phyloP scores from a whole-genome alignment of 2,113 vertebrate genomes.

The Propithecus coquereli region DNA sequence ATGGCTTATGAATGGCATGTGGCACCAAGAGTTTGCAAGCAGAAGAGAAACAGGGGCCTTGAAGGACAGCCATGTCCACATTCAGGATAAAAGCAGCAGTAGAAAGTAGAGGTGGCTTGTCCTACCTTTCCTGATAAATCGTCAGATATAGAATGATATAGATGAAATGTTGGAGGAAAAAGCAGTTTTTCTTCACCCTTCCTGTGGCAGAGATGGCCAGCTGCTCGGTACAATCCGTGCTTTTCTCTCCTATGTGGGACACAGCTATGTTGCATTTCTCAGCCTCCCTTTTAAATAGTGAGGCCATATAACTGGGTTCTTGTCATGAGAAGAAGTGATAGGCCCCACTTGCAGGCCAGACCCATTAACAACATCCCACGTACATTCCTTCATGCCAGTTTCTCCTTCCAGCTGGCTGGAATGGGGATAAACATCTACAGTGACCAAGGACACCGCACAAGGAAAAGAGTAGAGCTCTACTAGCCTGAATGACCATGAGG shows the following conservation, averaged over 20 bases:
- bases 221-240: not conserved
- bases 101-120: not conserved
- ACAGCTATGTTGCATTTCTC: not conserved
- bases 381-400: not conserved
- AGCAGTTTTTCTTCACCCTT: not conserved
- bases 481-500: not conserved
- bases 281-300: not conserved
- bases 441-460: not conserved
- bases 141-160: not conserved
- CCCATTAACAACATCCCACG: not conserved
- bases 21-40: not conserved
- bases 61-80: not conserved
- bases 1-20: not conserved
- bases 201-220: not conserved
- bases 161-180: not conserved
- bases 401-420: not conserved
- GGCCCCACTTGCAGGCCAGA: not conserved
- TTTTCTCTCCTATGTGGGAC: not conserved
- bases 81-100: not conserved
- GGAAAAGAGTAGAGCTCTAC: not conserved
- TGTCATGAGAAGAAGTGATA: not conserved
- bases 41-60: not conserved
- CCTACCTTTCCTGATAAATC: not conserved
- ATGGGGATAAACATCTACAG: not conserved
- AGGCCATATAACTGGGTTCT: not conserved